Evolutionary conservation across 1,140 invertebrate species (phyloP), one percentile per base, ranked within the genome.

Genomic region (Drosophila arawakana): DNA sequence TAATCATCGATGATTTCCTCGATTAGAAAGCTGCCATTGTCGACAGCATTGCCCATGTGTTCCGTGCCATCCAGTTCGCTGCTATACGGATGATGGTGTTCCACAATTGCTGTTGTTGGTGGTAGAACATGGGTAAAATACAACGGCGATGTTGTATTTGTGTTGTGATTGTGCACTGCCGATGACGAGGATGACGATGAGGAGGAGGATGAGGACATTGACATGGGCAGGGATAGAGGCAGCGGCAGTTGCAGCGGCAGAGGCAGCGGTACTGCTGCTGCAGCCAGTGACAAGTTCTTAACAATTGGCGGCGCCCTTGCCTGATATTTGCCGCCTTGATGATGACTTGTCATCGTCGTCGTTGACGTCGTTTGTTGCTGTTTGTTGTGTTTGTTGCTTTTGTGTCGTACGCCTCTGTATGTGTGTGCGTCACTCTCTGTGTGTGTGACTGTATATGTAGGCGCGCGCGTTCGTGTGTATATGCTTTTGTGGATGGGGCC

Each of bases 281-380:
- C 84, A 0, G 88, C 83, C 43, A 91, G 65, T 7, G 83, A 91
- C 25, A 91, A 63, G 59, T 91, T 88, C 41, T 88, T 89, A 0
- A 88, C 83, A 15, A 88, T 89, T 44, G 83, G 80, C 34, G 77
- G 65, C 35, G 46, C 61, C 55, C 73, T 52, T 4, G 76, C 71
- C 72, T 82, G 82, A 70, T 83, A 86, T 73, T 88, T 88, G 41
- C 77, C 73, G 67, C 80, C 76, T 73, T 86, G 84, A 68, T 83
- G 81, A 89, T 89, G 84, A 90, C 84, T 89, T 80, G 84, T 88
- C 84, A 88, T 88, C 77, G 83, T 88, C 77, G 83, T 78, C 21
- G 47, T 76, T 58, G 61, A 15, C 41, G 52, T 65, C 39, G 43
- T 62, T 68, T 78, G 59, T 30, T 30, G 46, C 52, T 30, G 25